Evolutionary conservation across 2,888 invertebrate genomes (phyloP), one percentile per base, ranked within the genome.

Genomic region (Protophormia terraenovae): DNA sequence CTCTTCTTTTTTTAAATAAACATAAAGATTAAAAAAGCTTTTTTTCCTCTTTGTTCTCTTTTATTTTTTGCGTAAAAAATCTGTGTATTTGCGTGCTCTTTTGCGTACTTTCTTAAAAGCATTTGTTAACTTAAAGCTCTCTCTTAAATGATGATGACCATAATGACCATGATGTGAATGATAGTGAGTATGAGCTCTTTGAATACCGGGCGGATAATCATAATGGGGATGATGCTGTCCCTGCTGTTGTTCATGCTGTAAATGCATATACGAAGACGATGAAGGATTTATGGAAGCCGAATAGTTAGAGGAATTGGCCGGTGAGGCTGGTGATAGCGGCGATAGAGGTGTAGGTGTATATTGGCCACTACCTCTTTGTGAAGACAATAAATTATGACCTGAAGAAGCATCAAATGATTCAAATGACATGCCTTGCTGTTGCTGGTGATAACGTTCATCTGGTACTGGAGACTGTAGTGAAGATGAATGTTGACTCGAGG

Each of bases 21-120:
- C n/a, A n/a, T n/a, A 62, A n/a, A 50, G 19, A 5, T 50, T 50
- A 16, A 32, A 14, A 38, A 53, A 32, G 27, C 45, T 66, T 47
- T 47, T 27, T 66, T 7, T 66, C 14, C 58, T 10, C 45, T 66
- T 47, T 47, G 14, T 66, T 7, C 45, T 19, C 58, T 10, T 76
- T 89, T 89, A 92, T 88, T 92, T 92, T 87, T 92, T 92, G 88
- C 92, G 92, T 86, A 93, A 88, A 84, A 92, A 92, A 58, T 92
- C 92, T 55, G 92, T 91, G 89, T 91, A 93, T 89, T 93, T 93
- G 88, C 92, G 91, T 87, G 93, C 93, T 84, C 93, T 91, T 88
- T 91, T 93, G 87, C 93, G 91, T 77, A 93, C 92, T 84, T 89
- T 89, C 83, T 90, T 91, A 19, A 92, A 87, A 78, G 92, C 92